phyloP scores from a whole-genome alignment of 2,797 vertebrate species.

The Myotis pilosus region DNA sequence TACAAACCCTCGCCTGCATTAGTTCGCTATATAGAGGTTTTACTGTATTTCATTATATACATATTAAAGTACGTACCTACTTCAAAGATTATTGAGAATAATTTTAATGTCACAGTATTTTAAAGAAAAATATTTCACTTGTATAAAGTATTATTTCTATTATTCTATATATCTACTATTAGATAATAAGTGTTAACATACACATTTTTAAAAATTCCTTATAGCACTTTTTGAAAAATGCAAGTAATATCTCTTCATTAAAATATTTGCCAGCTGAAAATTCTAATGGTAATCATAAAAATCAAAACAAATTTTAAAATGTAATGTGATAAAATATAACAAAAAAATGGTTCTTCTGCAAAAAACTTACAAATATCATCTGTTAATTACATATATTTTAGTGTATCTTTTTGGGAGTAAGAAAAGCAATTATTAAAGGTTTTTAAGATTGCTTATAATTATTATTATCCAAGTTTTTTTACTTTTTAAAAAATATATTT shows the following conservation, averaged over 20 bases:
- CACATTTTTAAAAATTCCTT: background rate
- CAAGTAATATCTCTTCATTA: background rate
- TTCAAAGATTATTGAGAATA: constrained; percentile 44
- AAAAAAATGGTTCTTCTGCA: background rate
- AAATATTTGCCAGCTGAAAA: background rate
- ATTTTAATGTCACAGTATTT: background rate
- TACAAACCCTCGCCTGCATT: background rate
- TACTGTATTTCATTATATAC: constrained; percentile 37
- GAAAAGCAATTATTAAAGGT: constrained; percentile 18
- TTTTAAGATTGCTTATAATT: constrained; percentile 22
- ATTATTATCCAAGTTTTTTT: background rate
- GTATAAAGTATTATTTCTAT: constrained; percentile 26
- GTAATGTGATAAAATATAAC: constrained; percentile 14
- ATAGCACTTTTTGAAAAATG: background rate
- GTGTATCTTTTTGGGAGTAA: background rate
- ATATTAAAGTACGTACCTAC: background rate
- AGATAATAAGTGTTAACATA: background rate
- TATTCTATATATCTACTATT: constrained; percentile 30
- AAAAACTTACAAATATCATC: background rate
- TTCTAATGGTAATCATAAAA: constrained; percentile 5
- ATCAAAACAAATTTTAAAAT: constrained; percentile 37
- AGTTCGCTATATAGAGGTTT: background rate
- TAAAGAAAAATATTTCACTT: constrained; percentile 30
- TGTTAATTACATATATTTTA: background rate
- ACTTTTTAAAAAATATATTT: background rate